Conservation (phyloP, 2,113 vertebrate genomes). For the Austrofundulus limnaeus region DNA sequence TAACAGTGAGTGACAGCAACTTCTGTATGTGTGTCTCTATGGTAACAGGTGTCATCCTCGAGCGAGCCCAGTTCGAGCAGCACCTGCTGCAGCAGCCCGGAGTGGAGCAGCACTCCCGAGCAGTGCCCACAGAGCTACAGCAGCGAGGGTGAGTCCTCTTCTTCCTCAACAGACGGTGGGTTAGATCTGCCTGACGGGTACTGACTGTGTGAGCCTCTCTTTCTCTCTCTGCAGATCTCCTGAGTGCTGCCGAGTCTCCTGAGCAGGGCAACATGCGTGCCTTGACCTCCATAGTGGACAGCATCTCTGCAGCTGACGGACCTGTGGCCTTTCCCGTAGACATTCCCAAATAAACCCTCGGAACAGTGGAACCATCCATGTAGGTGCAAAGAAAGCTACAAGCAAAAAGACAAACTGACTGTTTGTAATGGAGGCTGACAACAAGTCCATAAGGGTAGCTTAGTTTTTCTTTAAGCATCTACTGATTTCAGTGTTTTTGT, state of each 20-base stretch:
- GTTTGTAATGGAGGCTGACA: conserved; percentile 25
- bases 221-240: conserved; percentile 82
- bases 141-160: conserved; percentile 82
- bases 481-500: conserved; percentile 37
- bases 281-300: conserved; percentile 92
- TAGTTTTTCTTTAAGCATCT: conserved; percentile 15
- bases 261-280: conserved; percentile 88
- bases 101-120: conserved; percentile 93
- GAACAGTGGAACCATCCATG: conserved; percentile 21
- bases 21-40: conserved; percentile 65
- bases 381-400: conserved; percentile 28
- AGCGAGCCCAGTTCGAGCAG: conserved; percentile 87
- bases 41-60: conserved; percentile 83
- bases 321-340: conserved; percentile 81
- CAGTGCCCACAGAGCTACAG: conserved; percentile 81
- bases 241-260: conserved; percentile 79
- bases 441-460: conserved; percentile 12
- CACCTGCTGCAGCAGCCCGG: conserved; percentile 92
- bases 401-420: conserved; percentile 29
- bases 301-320: conserved; percentile 85
- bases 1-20: conserved; percentile 75
- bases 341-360: conserved; percentile 77
- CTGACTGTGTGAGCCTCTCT: conserved; percentile 17
- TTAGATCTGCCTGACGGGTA: not conserved
- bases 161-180: conserved; percentile 3